Conservation (phyloP, 1,140 invertebrate species). For the Drosophila chauvacae region DNA sequence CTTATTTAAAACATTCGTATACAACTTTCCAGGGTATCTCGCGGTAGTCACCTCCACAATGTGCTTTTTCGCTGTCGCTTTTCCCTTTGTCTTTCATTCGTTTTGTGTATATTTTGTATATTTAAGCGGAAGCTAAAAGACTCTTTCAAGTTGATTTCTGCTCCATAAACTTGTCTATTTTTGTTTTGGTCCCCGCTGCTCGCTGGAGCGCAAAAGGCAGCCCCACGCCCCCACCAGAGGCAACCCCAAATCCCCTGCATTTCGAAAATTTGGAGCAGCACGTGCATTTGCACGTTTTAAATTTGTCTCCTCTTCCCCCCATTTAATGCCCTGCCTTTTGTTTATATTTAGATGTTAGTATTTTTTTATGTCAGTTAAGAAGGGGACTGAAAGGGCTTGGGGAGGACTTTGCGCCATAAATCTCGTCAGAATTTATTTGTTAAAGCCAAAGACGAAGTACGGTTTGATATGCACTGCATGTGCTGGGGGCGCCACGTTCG, state of each 20-base stretch:
- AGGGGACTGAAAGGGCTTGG: constrained; percentile 24
- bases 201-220: constrained; percentile 64
- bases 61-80: neutral
- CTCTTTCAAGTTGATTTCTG: constrained; percentile 81
- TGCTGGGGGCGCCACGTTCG: constrained; percentile 50
- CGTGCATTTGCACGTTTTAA: constrained; percentile 80
- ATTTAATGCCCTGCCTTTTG: constrained; percentile 55
- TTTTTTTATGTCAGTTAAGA: constrained; percentile 72
- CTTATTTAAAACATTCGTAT: neutral
- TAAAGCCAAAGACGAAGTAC: constrained; percentile 63
- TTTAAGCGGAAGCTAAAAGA: constrained; percentile 80
- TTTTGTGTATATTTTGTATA: constrained; percentile 56
- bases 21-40: constrained; percentile 11
- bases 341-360: constrained; percentile 79
- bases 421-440: constrained; percentile 75
- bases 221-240: constrained; percentile 31
- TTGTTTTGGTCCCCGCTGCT: constrained; percentile 56
- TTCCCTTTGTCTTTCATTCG: constrained; percentile 35
- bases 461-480: constrained; percentile 50
- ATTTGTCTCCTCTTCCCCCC: constrained; percentile 35
- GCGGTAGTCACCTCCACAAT: neutral
- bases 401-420: constrained; percentile 62
- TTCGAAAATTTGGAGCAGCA: constrained; percentile 73
- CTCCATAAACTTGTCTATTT: constrained; percentile 83
- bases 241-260: constrained; percentile 17